These are phyloP conservation scores for Corvus hawaiiensis DNA, from an alignment of 2,113 vertebrate genomes.

Conservation along the genomic window DNA sequence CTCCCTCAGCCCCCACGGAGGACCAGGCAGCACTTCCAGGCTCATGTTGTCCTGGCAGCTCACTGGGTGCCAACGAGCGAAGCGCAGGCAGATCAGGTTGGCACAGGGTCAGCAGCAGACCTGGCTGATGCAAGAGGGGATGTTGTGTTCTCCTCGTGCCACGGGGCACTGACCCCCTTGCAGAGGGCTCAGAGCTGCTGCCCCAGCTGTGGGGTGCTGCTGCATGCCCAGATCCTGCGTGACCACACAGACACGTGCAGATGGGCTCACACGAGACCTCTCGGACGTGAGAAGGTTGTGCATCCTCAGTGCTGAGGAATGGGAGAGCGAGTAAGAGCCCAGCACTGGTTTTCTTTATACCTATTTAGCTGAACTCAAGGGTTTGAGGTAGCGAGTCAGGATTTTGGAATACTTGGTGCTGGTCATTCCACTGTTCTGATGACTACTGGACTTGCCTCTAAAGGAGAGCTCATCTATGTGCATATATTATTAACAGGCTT, in stretches of 20 bases:
- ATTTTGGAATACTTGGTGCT: neutral
- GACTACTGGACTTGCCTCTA: neutral
- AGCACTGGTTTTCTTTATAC: neutral
- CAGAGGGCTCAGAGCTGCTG: neutral
- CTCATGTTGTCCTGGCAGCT: neutral
- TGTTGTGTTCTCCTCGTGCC: rapidly evolving
- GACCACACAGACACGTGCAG: rapidly evolving
- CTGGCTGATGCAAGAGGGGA: neutral
- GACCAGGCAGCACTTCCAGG: rapidly evolving
- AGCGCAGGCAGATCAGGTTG: neutral
- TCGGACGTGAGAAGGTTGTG: rapidly evolving
- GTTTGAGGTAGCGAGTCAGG: neutral
- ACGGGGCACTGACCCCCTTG: rapidly evolving
- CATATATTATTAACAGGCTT: neutral
- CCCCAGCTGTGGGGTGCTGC: neutral
- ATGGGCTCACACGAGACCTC: rapidly evolving
- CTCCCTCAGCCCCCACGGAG: neutral
- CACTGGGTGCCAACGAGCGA: rapidly evolving
- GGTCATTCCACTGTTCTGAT: neutral
- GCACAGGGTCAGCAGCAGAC: neutral
- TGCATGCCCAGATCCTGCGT: neutral
- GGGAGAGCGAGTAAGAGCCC: rapidly evolving
- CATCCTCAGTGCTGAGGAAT: neutral
- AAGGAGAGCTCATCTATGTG: neutral
- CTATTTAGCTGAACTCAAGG: neutral